A percentile compares a stretch with the other conserved stretches of the same genome.
Evolutionary conservation across 2,113 vertebrate genomes (phyloP).

Genomic region (Tapirus terrestris): DNA sequence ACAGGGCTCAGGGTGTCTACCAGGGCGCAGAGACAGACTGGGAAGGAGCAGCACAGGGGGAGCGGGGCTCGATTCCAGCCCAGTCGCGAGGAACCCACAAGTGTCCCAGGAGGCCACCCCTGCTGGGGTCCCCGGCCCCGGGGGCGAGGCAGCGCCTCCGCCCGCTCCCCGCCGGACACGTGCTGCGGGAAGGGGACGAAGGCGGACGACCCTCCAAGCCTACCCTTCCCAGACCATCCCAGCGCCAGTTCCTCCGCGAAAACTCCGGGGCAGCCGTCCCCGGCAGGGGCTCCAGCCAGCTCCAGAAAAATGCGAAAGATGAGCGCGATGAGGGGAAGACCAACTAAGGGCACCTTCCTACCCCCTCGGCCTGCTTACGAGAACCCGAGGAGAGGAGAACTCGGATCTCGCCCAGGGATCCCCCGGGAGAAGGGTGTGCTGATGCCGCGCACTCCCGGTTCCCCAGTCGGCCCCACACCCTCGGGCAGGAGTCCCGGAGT

Average conservation of each 20-base stretch:
- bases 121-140: background rate
- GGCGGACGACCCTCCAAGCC: rapidly evolving
- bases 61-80: background rate
- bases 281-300: background rate
- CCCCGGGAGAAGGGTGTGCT: background rate
- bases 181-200: background rate
- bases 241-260: background rate
- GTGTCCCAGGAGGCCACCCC: background rate
- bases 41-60: background rate
- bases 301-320: background rate
- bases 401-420: rapidly evolving
- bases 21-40: background rate
- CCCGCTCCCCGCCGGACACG: background rate
- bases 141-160: too few relatives aligned
- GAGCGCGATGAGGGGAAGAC: background rate
- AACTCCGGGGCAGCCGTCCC: background rate
- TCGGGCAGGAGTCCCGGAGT: rapidly evolving
- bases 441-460: background rate
- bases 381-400: background rate
- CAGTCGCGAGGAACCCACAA: background rate
- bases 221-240: background rate
- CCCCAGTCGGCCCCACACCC: rapidly evolving
- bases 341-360: background rate
- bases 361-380: rapidly evolving
- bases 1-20: background rate